Conservation (phyloP, 2,888 invertebrate genomes). For the Diaperis boleti region DNA sequence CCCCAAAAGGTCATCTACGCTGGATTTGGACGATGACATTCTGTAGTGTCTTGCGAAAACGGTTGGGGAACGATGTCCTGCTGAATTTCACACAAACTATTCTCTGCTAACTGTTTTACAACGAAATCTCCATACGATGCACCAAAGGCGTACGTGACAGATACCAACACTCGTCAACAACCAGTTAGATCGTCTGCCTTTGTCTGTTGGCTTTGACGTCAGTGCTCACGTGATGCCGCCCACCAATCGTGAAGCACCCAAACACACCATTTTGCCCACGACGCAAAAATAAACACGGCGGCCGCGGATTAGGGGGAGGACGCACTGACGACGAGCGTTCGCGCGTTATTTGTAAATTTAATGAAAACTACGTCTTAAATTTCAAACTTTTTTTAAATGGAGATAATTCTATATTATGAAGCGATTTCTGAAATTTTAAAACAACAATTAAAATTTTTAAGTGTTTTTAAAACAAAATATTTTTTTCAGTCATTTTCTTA, state of each 20-base stretch:
- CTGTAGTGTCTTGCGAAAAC: slow-evolving; percentile 43
- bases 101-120: slow-evolving; percentile 37
- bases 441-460: no score
- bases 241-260: slow-evolving; percentile 19
- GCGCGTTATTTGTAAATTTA: no score
- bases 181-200: slow-evolving; percentile 54
- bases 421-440: no score
- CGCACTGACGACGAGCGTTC: no score
- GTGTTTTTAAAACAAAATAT: no score
- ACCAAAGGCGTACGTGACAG: slow-evolving; percentile 57
- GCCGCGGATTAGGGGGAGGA: not conserved
- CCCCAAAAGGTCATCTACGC: slow-evolving; percentile 64
- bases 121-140: slow-evolving; percentile 38
- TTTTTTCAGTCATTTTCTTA: no score
- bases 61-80: slow-evolving; percentile 16
- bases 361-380: no score
- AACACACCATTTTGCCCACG: slow-evolving; percentile 24
- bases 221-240: slow-evolving; percentile 47
- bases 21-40: slow-evolving; percentile 66
- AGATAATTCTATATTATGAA: no score
- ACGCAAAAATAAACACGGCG: slow-evolving; percentile 39
- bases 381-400: no score
- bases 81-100: slow-evolving; percentile 22
- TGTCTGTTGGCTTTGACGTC: slow-evolving; percentile 49
- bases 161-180: slow-evolving; percentile 50